phyloP scores from a whole-genome alignment of 2,113 vertebrate genomes.

The Amphiprion percula region DNA sequence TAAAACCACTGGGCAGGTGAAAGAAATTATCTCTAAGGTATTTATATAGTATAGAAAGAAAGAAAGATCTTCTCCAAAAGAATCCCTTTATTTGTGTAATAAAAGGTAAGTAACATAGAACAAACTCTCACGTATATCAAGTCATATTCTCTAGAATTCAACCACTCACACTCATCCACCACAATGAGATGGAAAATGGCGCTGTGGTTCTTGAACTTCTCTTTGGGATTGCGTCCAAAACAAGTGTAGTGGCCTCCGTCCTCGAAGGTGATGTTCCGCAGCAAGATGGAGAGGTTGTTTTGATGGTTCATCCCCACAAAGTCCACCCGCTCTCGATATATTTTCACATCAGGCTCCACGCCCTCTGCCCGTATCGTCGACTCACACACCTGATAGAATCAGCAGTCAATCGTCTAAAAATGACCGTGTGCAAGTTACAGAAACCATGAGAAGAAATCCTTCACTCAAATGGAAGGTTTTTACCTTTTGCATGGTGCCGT shows the following conservation, averaged over 20 bases:
- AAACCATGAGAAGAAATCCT: background rate
- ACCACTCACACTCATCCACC: constrained; percentile 90
- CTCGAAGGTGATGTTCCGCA: constrained; percentile 91
- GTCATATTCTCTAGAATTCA: background rate
- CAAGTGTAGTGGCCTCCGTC: constrained; percentile 92
- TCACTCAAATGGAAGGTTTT: background rate
- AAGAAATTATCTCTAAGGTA: too few species aligned
- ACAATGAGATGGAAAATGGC: constrained; percentile 90
- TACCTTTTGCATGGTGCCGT: constrained; percentile 81
- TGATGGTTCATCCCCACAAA: constrained; percentile 85
- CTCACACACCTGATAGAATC: constrained; percentile 82
- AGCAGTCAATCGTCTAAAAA: constrained; percentile 27
- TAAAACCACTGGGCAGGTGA: too few species aligned
- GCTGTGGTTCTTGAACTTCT: constrained; percentile 86
- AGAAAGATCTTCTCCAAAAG: too few species aligned
- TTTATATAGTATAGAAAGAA: too few species aligned
- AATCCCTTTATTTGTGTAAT: background rate
- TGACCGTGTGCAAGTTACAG: background rate
- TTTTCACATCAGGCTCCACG: constrained; percentile 42
- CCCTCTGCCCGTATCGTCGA: constrained; percentile 78
- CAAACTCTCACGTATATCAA: background rate
- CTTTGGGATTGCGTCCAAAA: constrained; percentile 91
- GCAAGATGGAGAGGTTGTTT: constrained; percentile 90
- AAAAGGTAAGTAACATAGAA: background rate
- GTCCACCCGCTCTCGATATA: constrained; percentile 83